A percentile compares a stretch with the other conserved stretches of the same genome.
phyloP scores from a whole-genome alignment of 2,888 invertebrate species.

The Lithophane socia region DNA sequence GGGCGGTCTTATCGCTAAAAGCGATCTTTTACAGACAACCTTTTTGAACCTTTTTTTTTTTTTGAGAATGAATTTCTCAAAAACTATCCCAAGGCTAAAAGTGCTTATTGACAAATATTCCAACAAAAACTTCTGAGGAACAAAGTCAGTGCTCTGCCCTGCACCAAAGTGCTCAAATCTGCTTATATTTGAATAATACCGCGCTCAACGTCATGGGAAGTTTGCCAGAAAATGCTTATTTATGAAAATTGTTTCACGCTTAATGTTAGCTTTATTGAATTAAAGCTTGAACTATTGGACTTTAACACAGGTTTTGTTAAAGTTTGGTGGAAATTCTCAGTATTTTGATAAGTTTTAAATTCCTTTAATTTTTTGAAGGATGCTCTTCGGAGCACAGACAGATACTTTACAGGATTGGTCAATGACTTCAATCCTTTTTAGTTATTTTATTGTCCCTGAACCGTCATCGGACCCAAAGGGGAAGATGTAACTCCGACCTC shows the following conservation, averaged over 20 bases:
- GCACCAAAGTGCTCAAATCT: constrained; percentile 68
- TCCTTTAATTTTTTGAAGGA: neutral
- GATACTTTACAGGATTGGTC: too few species aligned
- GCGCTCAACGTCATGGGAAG: constrained; percentile 62
- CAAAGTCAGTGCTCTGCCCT: constrained; percentile 51
- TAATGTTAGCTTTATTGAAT: constrained; percentile 61
- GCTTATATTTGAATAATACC: constrained; percentile 71
- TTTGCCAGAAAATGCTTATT: constrained; percentile 68
- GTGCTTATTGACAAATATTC: constrained; percentile 57
- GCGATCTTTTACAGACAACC: too few species aligned
- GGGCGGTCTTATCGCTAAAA: too few species aligned
- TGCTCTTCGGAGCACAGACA: neutral
- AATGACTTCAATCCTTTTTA: too few species aligned
- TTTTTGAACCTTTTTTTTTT: too few species aligned
- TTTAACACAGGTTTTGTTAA: constrained; percentile 33
- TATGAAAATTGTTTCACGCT: constrained; percentile 67
- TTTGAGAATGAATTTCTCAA: neutral
- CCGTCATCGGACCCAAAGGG: too few species aligned
- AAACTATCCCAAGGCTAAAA: constrained; percentile 38
- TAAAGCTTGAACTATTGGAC: constrained; percentile 53
- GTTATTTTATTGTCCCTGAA: too few species aligned
- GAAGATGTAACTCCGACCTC: too few species aligned
- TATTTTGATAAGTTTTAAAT: neutral
- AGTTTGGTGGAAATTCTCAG: constrained; percentile 12
- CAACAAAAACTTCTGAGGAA: constrained; percentile 57